A percentile compares a stretch with the other conserved stretches of the same genome.
phyloP scores from a whole-genome alignment of 2,888 invertebrate species.

The Tubulanus polymorphus region DNA sequence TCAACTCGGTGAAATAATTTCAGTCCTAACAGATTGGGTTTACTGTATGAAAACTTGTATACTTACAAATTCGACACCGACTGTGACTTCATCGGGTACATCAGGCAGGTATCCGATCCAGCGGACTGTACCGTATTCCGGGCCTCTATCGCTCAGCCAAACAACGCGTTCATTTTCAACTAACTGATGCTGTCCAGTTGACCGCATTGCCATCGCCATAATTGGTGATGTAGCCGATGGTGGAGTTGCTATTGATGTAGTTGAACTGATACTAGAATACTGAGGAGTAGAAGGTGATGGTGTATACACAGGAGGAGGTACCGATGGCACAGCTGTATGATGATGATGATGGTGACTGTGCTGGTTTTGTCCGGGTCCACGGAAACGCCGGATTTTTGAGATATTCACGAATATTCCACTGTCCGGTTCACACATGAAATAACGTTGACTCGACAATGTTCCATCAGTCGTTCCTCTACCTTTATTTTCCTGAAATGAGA shows the following conservation, averaged over 20 bases:
- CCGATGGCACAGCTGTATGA: not conserved
- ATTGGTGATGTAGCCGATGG: not conserved
- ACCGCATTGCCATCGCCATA: not conserved
- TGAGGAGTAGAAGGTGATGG: not conserved
- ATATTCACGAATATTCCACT: conserved; percentile 33
- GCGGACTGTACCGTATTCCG: conserved; percentile 56
- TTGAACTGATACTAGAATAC: too few relatives aligned
- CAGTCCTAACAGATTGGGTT: too few relatives aligned
- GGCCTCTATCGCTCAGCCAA: conserved; percentile 57
- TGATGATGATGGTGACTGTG: not conserved
- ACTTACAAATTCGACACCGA: conserved; percentile 60
- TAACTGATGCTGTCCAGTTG: too few relatives aligned
- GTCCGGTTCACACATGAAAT: conserved; percentile 28
- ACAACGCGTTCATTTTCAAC: conserved; percentile 58
- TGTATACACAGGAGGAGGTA: not conserved
- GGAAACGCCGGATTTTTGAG: conserved; percentile 27
- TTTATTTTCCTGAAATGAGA: conserved; percentile 24
- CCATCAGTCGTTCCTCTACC: conserved; percentile 37
- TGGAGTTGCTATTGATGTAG: too few relatives aligned
- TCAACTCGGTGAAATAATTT: too few relatives aligned
- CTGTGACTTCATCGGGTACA: conserved; percentile 53
- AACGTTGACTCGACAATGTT: conserved; percentile 24
- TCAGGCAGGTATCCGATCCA: conserved; percentile 58
- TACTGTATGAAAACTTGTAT: too few relatives aligned
- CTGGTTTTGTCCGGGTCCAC: not conserved